Percentiles rank a stretch among this genome's conserved stretches.
These are phyloP conservation scores for Vombatus ursinus DNA, from an alignment of 2,113 vertebrate species.

Conservation along the genomic window DNA sequence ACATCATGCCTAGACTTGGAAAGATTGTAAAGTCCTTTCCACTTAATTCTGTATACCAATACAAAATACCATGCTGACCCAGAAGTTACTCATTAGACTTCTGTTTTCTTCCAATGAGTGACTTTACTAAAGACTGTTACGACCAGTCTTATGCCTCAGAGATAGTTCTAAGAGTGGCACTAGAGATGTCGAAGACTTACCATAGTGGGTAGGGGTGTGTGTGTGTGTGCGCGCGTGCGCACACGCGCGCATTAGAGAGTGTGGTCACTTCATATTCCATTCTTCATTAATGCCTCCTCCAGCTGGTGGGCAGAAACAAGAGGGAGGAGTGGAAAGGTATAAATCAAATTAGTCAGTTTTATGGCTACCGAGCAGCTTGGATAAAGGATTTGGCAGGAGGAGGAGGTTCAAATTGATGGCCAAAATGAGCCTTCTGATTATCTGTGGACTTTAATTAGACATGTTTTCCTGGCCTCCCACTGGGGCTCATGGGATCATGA, in stretches of 20 bases:
- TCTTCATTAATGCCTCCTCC: not conserved
- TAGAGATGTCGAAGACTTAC: not conserved
- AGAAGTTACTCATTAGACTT: not conserved
- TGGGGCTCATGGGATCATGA: not conserved
- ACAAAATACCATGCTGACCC: not conserved
- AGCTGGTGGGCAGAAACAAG: not conserved
- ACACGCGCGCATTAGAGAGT: not conserved
- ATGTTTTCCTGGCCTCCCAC: not conserved
- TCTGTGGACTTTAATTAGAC: not conserved
- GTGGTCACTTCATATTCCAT: not conserved
- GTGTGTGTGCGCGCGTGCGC: not conserved
- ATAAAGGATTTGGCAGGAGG: not conserved
- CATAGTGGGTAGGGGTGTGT: not conserved
- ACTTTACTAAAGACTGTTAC: not conserved
- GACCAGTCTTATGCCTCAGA: not conserved
- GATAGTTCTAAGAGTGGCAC: not conserved
- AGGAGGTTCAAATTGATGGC: not conserved
- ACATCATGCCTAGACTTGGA: not conserved
- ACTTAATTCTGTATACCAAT: not conserved
- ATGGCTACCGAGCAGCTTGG: not conserved
- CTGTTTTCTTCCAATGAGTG: not conserved
- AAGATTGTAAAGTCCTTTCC: not conserved
- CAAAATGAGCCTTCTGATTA: slow-evolving; percentile 7
- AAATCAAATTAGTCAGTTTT: not conserved
- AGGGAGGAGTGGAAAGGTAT: not conserved